Evolutionary conservation across 2,797 vertebrate species (phyloP), one percentile per base, ranked within the genome.

Genomic region (Mastacembelus armatus): DNA sequence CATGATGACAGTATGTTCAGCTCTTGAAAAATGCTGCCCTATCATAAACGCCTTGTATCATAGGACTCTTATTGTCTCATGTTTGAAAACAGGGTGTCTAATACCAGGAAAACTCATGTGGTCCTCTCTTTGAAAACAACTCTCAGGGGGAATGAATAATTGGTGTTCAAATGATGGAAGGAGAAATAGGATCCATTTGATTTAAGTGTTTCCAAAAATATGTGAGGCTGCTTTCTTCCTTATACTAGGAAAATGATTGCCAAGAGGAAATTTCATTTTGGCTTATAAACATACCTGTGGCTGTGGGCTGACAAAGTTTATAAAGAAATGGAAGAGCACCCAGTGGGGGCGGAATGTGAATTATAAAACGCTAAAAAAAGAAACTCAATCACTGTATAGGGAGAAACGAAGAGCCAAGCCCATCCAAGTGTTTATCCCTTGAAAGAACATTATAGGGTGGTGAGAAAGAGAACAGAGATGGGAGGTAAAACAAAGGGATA

Each of bases 211-310:
- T n/a, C 79, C n/a, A 48, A 65, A 29, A 66, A 72, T 48, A 45
- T n/a, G 9, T 21, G 7, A 3, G 3, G 48, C 29, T 61, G 36
- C 35, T 35, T 43, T 22, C n/a, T n/a, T 57, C 52, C 42, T 50
- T 61, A 55, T 60, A 24, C 65, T 36, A 19, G 36, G 48, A 65
- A 82, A 78, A 74, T 69, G 16, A 78, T 42, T 77, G 69, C 73
- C 63, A 38, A 61, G 39, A 66, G 67, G 67, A 81, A 86, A 86
- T 87, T 70, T 30, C 74, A 85, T 90, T 85, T 73, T 65, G 70
- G 65, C 63, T 80, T 74, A 78, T 78, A 85, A 84, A 81, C 67
- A 78, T 55, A 59, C 51, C 1, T 15, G 44, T 49, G 55, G 35
- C 50, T 62, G 83, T 75, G 70, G 79, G 78, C 43, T 40, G 72